Evolutionary conservation across 2,888 invertebrate genomes (phyloP), one percentile per base, ranked within the genome.

Genomic region (Trichogramma dendrolimi): DNA sequence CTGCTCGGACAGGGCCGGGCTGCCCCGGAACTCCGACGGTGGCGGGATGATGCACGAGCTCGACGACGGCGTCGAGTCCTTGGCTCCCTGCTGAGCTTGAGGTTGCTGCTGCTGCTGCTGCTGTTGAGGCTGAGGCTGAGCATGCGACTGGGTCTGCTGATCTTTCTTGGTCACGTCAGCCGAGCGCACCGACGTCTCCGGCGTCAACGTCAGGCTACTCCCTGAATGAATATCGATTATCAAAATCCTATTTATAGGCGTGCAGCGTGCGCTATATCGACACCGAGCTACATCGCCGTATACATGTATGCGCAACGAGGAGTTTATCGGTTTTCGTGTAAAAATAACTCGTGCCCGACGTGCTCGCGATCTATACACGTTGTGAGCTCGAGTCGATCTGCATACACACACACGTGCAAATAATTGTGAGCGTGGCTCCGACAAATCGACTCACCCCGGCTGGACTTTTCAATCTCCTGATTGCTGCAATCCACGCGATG

Each of bases 1-100:
- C 7, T 87, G 86, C 70, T 84, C 86, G 69, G 87, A 87, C 14
- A 87, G 85, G 41, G 84, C 71, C 81, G 65, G 87, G 71, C 84
- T 85, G 70, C 86, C 86, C 50, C 86, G 85, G 54, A 84, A 82
- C 58, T 86, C 80, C 10, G 62, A 56, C 42, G 66, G 66, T 7
- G 66, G 66, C 5, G 66, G 89, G 69, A 90, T 86, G 70, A 90
- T 89, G 48, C 61, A 60, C 27, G 63, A 64, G 42, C 63, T 61
- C 11, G 66, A 64, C 10, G 10, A 10, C 4, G 63, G 38, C 10
- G 66, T 64, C 14, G 65, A 62, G 42, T 61, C 71, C 72, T 5
- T 71, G 70, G 64, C 73, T 63, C 56, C 75, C 71, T 4, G 72
- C 74, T 4, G 77, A 74, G 10, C 75, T 73, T 2, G 74, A 72